Base-by-base conservation (phyloP, 2,797 vertebrate species). In the Hippocampus kuda region DNA sequence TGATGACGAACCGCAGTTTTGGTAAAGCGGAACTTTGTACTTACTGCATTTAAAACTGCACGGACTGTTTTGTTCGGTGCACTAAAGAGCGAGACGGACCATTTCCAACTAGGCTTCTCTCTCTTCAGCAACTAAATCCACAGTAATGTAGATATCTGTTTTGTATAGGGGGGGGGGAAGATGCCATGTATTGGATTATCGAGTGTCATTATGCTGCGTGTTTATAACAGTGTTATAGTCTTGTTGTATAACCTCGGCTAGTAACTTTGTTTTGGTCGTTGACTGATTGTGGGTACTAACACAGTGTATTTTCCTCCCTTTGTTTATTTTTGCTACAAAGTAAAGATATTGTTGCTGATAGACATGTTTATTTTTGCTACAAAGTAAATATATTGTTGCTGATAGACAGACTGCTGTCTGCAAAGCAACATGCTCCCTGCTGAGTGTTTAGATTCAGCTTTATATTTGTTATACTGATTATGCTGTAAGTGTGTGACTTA, bases 31-130 rank as follows among this genome's bases (percentile, higher is more conserved):
- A 90, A 89, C 84, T 0, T 1, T 72, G 34, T 73, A 4, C 0
- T 6, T 49, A 0, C 6, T 22, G 11, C 3, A 0, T 13, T 0
- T 20, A 49, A 27, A 18, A 2, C 4, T 20, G 16, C 27, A 75
- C 87, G 89, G 88, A 83, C 16, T 72, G 26, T 86, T 86, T 79
- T 82, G 16, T 67, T 12, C 1, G 86, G 71, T 66, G 75, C 84
- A 81, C 84, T 41, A 18, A 3, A 7, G 7, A 77, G 30, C 78
- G 79, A 77, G 56, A 26, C 60, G 2, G 56, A 57, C 53, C 60
- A 49, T 12, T 44, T 67, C 63, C 68, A 74, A 57, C 66, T 69
- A 72, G 34, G 67, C 67, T 74, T 41, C 63, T 46, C 61, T 20
- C 26, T 41, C 34, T 72, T 77, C 72, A 64, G 16, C 67, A 65